Evolutionary conservation across 2,797 vertebrate species (phyloP), one percentile per base, ranked within the genome.

Genomic region (Cirrhinus mrigala): DNA sequence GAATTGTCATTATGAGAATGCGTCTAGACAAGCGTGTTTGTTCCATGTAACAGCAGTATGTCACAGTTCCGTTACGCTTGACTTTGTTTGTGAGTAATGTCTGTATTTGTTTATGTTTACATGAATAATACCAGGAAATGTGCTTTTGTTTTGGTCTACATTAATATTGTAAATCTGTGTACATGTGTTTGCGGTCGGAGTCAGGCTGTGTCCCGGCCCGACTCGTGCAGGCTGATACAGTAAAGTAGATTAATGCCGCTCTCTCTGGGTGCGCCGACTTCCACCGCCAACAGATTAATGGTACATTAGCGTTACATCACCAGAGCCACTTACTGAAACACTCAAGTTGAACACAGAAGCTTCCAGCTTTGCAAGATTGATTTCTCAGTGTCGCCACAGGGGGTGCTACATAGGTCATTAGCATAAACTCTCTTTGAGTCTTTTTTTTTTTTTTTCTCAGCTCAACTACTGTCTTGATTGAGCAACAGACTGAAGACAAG

Each of bases 201-300:
- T 85, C 85, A 82, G 91, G 89, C 93, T 87, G 93, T 93, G 92
- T 91, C 92, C 89, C 91, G 70, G 93, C 92, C 88, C 82, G 88
- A 86, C 88, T 90, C 91, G 92, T 89, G 91, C 91, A 60, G 92
- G 88, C 93, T 95, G 94, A 94, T 93, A 94, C 94, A 89, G 91
- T 90, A 95, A 96, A 96, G 94, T 93, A 93, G 95, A 94, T 95
- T 95, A 95, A 81, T 44, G 22, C 50, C 78, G 75, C 85, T 83
- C 85, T 86, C 86, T 86, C 88, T 50, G 81, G 71, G 62, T 69
- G 85, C 90, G 71, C 79, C 79, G 85, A 82, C 89, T 87, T 86
- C 69, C 76, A 86, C 68, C 69, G 48, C 79, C 82, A 33, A 20
- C 27, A 82, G 87, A 91, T 89, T 91, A 91, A 66, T 58, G 64